phyloP scores from a whole-genome alignment of 2,888 invertebrate species.

The Drosophila sordidula region DNA sequence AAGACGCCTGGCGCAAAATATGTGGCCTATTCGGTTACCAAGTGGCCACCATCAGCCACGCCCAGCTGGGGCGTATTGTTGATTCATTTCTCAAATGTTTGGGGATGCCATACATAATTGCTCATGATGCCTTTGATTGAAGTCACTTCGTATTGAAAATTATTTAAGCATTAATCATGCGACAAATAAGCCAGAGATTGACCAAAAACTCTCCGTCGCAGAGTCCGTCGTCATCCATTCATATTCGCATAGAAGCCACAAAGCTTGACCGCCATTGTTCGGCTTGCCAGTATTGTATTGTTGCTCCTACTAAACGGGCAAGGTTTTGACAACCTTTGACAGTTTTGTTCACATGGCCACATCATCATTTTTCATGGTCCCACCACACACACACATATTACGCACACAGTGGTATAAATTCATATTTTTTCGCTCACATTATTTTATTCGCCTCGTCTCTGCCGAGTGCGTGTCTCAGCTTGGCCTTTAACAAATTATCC shows the following conservation, averaged over 20 bases:
- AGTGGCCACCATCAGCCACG: conserved; percentile 14
- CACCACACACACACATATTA: background rate
- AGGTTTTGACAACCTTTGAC: conserved; percentile 80
- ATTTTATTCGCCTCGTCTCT: conserved; percentile 11
- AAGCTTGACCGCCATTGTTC: conserved; percentile 45
- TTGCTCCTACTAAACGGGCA: conserved; percentile 67
- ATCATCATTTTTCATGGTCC: conserved; percentile 73
- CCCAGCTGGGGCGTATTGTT: background rate
- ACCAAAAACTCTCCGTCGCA: conserved; percentile 7
- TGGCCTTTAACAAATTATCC: conserved; percentile 69
- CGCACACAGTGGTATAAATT: conserved; percentile 41
- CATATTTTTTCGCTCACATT: conserved; percentile 53
- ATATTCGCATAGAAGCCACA: conserved; percentile 43
- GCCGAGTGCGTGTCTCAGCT: conserved; percentile 15
- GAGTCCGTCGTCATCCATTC: conserved; percentile 25
- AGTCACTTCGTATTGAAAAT: conserved; percentile 65
- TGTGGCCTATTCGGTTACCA: conserved; percentile 47
- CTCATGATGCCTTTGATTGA: conserved; percentile 61
- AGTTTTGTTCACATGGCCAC: conserved; percentile 71
- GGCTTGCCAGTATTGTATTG: conserved; percentile 34
- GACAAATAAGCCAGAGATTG: conserved; percentile 61
- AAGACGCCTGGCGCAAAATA: conserved; percentile 23
- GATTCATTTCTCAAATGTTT: conserved; percentile 16
- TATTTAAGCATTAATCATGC: conserved; percentile 73
- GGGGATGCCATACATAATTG: conserved; percentile 51